A percentile compares a stretch with the other conserved stretches of the same genome.
Conservation (phyloP, 1,140 invertebrate genomes). For the Ostrea edulis region DNA sequence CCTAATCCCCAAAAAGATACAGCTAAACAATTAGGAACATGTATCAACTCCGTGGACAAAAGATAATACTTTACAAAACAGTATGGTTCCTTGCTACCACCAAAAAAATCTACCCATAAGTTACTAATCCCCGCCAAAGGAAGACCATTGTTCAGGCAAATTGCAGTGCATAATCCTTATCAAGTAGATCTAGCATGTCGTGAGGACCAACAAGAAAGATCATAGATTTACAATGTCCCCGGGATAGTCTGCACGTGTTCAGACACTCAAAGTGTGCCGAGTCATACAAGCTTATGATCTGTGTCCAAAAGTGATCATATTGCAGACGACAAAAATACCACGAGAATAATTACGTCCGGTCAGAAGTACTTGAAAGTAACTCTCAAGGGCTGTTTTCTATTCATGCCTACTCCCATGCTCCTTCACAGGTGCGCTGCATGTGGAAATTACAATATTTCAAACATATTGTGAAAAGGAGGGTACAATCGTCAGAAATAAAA, state of each 20-base stretch:
- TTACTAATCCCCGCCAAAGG: conserved; percentile 30
- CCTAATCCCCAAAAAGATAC: neutral
- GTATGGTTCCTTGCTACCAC: neutral
- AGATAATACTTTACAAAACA: neutral
- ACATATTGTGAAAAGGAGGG: neutral
- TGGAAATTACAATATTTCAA: conserved; percentile 35
- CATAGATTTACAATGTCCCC: conserved; percentile 17
- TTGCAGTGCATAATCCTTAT: conserved; percentile 32
- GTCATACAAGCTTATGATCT: neutral
- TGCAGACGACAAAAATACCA: neutral
- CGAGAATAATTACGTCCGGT: neutral
- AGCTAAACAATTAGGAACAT: neutral
- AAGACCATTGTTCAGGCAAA: conserved; percentile 27
- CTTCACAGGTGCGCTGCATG: conserved; percentile 32
- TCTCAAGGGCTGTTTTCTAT: conserved; percentile 2
- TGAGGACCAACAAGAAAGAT: neutral
- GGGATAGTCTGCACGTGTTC: conserved; percentile 16
- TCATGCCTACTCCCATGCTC: neutral
- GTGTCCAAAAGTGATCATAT: neutral
- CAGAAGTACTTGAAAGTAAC: conserved; percentile 14
- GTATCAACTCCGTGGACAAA: neutral
- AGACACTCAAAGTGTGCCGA: conserved; percentile 6
- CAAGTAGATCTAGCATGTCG: conserved; percentile 1
- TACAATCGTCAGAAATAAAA: neutral
- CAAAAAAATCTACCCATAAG: conserved; percentile 25